Conservation (phyloP, 2,888 invertebrate genomes). For the Synanthedon myopaeformis region DNA sequence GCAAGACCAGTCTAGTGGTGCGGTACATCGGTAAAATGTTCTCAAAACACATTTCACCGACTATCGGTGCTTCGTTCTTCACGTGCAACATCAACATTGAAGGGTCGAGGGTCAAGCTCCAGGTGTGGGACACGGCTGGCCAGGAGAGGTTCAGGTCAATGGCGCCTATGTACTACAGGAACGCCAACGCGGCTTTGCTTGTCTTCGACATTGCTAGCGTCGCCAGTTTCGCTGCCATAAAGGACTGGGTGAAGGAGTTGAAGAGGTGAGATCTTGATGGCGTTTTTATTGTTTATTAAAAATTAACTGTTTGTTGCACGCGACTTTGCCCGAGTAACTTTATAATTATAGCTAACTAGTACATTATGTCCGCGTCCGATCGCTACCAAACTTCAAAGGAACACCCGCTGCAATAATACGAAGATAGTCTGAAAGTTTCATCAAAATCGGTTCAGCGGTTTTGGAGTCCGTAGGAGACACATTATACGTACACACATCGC, state of each 20-base stretch:
- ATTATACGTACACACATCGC: no score
- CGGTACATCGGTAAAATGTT: constrained; percentile 85
- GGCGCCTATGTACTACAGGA: constrained; percentile 95
- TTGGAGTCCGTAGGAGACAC: no score
- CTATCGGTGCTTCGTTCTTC: constrained; percentile 92
- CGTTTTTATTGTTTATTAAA: no score
- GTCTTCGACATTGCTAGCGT: constrained; percentile 87
- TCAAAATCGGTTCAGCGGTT: no score
- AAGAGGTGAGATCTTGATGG: constrained; percentile 43
- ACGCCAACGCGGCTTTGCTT: constrained; percentile 89
- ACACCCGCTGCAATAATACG: no score
- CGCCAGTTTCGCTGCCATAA: constrained; percentile 81
- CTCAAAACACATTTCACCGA: constrained; percentile 81
- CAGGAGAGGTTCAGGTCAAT: constrained; percentile 90
- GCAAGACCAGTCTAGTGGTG: constrained; percentile 88
- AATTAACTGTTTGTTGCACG: no score
- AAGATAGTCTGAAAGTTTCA: no score
- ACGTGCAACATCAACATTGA: constrained; percentile 84
- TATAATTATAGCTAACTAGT: no score
- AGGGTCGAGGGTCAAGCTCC: constrained; percentile 77
- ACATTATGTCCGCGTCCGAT: no score
- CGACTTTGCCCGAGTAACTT: no score
- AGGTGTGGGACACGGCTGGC: constrained; percentile 93
- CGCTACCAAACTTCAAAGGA: no score
- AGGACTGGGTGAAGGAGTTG: constrained; percentile 87